Conservation (phyloP, 2,797 vertebrate species). For the Sibirionetta formosa region DNA sequence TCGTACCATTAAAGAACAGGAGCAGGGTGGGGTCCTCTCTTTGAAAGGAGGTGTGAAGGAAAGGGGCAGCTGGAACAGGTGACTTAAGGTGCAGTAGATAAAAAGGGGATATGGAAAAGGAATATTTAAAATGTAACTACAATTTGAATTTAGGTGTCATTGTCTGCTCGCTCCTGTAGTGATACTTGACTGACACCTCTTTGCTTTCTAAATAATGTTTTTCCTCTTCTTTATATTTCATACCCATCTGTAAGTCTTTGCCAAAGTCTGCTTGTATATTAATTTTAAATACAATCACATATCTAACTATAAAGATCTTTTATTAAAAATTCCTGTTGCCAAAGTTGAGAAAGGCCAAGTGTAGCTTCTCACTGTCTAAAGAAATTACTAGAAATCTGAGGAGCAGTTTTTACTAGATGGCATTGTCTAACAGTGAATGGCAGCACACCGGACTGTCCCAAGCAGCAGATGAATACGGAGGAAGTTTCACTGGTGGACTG, state of each 20-base stretch:
- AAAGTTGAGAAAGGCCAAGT: neutral
- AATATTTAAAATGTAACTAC: neutral
- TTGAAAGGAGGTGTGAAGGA: neutral
- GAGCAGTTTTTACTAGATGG: neutral
- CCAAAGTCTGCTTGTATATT: too few relatives aligned
- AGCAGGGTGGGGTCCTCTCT: neutral
- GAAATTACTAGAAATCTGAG: neutral
- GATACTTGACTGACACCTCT: neutral
- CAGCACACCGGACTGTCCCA: neutral
- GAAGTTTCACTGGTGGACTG: neutral
- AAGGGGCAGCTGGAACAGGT: neutral
- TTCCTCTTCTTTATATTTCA: neutral
- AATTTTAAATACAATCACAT: neutral
- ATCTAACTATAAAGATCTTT: neutral
- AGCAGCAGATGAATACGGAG: neutral
- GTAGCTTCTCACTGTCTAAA: neutral
- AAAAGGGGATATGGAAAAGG: neutral
- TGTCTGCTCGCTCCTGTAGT: too few relatives aligned
- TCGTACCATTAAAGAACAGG: neutral
- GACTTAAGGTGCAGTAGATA: neutral
- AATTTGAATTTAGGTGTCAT: neutral
- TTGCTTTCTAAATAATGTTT: neutral
- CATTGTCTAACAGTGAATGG: neutral
- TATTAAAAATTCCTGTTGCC: neutral
- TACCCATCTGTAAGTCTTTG: neutral